Evolutionary conservation across 2,888 invertebrate genomes (phyloP), one percentile per base, ranked within the genome.

Genomic region (Pogonocherus hispidulus): DNA sequence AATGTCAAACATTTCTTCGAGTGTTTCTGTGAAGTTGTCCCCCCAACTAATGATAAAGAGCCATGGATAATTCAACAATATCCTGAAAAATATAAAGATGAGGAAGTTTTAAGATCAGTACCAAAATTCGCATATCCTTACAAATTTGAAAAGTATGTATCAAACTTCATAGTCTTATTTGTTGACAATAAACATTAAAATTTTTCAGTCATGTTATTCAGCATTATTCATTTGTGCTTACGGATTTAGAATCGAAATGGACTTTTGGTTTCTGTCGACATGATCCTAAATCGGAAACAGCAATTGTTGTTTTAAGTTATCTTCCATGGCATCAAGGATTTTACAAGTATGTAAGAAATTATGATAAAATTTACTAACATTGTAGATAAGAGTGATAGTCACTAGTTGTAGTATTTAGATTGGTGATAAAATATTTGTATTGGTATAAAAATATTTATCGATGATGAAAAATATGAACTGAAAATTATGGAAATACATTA

Each of bases 301-400:
- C 97, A 68, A 87, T 95, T 83, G 93, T 96, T 52, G 86, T 96
- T 76, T 87, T 94, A 76, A 98, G 98, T 82, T 94, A 93, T 84
- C 89, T 98, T 81, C 98, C 98, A 77, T 99, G 98, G 98, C 97
- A 97, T 84, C 97, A 97, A 86, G 93, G 94, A 81, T 98, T 99
- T 88, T 96, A 95, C 88, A 94, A 92, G 93, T 93, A 86, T 87
- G 90, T 88, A 80, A 16, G 19, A 20, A 20, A 18, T 47, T 47
- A n/a, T 4, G 47, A 47, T 47, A 47, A 19, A 47, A 20, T 20
- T 47, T 47, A 22, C 1, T 37, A 11, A n/a, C 9, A 11, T 2
- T 0, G 16, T 41, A 5, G 41, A 41, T 14, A 41, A 14, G 14
- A 41, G 14, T 41, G n/a, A 41, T 14, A 41, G 32, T 32, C 32